Evolutionary conservation across 1,140 invertebrate genomes (phyloP).

Genomic region (Olivierus martensii): DNA sequence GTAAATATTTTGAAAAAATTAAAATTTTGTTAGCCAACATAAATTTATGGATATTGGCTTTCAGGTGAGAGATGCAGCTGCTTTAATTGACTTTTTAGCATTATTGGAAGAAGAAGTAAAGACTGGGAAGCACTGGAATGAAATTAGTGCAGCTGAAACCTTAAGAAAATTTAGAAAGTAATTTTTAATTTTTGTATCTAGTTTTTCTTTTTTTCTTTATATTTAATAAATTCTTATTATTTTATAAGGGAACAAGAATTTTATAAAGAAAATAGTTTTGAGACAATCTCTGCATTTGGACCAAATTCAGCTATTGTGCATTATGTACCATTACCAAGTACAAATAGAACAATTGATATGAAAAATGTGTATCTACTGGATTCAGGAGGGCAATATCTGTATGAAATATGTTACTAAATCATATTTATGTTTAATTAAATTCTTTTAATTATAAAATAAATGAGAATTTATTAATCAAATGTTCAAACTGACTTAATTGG

Average conservation of each 20-base stretch:
- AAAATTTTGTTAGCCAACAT: neutral
- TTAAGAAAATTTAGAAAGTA: conserved; percentile 8
- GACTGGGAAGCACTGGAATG: conserved; percentile 14
- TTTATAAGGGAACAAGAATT: conserved; percentile 45
- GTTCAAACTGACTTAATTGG: no score
- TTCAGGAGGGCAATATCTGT: conserved; percentile 60
- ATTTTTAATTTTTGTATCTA: neutral
- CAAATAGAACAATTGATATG: conserved; percentile 52
- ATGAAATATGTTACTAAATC: neutral
- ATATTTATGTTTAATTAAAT: no score
- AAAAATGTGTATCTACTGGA: conserved; percentile 77
- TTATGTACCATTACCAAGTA: conserved; percentile 56
- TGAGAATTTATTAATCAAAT: no score
- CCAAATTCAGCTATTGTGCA: conserved; percentile 90
- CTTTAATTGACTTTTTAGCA: conserved; percentile 75
- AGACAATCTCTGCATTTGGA: conserved; percentile 80
- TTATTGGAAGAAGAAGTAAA: conserved; percentile 68
- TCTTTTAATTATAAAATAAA: no score
- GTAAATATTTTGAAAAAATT: neutral
- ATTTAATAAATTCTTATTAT: neutral
- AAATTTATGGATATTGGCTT: conserved; percentile 8
- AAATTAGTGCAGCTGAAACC: conserved; percentile 9
- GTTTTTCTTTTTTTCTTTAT: neutral
- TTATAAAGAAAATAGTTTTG: conserved; percentile 78
- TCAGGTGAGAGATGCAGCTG: conserved; percentile 66